These are phyloP conservation scores for Phaenicophaeus curvirostris DNA, from an alignment of 2,797 vertebrate species.

Conservation along the genomic window DNA sequence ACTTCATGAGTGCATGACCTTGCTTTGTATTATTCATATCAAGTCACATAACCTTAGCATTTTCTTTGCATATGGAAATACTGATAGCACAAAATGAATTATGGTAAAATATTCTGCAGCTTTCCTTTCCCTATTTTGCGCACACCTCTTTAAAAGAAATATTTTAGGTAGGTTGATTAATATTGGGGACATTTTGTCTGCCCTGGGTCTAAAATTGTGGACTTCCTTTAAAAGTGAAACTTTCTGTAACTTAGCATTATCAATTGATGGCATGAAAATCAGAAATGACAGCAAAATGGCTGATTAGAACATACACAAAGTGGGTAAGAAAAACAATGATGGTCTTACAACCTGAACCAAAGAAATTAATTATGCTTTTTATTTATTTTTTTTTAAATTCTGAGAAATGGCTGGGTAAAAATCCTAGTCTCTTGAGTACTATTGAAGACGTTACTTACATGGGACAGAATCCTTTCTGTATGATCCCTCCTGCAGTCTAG, in stretches of 20 bases:
- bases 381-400: not conserved
- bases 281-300: not conserved
- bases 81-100: not conserved
- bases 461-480: not conserved
- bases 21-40: not conserved
- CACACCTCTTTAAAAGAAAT: not conserved
- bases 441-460: not conserved
- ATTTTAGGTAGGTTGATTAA: not conserved
- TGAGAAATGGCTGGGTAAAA: not conserved
- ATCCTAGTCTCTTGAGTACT: not conserved
- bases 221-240: not conserved
- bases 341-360: not conserved
- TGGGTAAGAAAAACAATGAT: not conserved
- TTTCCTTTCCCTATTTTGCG: not conserved
- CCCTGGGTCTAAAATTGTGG: not conserved
- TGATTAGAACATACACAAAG: not conserved
- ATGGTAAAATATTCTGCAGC: rapidly evolving
- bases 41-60: not conserved
- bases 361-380: not conserved
- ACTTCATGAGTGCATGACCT: not conserved
- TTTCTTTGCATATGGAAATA: not conserved
- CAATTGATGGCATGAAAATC: not conserved
- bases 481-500: not conserved
- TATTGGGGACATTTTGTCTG: not conserved
- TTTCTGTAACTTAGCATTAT: not conserved